Conservation (phyloP, 2,113 vertebrate genomes). For the Pteropus alecto region DNA sequence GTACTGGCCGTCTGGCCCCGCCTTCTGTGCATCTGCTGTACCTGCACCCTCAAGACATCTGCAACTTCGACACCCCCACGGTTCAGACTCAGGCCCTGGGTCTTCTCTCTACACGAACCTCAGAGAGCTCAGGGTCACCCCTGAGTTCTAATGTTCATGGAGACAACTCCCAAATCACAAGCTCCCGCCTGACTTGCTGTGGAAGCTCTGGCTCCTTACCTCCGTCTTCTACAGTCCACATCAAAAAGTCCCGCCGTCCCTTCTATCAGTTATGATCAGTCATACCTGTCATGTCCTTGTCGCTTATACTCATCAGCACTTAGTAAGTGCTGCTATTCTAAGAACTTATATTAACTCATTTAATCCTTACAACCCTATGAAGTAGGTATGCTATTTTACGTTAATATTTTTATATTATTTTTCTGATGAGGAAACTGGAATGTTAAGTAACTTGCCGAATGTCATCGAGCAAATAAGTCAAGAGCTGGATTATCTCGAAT, state of each 20-base stretch:
- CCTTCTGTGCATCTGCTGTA: background rate
- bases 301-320: background rate
- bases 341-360: background rate
- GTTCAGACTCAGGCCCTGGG: too few species aligned
- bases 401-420: background rate
- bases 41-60: rapidly evolving
- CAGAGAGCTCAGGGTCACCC: background rate
- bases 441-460: background rate
- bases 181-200: background rate
- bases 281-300: background rate
- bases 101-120: rapidly evolving
- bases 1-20: rapidly evolving
- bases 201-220: rapidly evolving
- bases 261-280: rapidly evolving
- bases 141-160: background rate
- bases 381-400: background rate
- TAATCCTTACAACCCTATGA: background rate
- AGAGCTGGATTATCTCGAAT: background rate
- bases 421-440: background rate
- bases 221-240: rapidly evolving
- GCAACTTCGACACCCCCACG: background rate
- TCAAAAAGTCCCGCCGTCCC: background rate
- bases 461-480: background rate
- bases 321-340: background rate
- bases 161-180: background rate